Conservation (phyloP, 1,140 invertebrate species). For the Leptoteleia sp. region DNA sequence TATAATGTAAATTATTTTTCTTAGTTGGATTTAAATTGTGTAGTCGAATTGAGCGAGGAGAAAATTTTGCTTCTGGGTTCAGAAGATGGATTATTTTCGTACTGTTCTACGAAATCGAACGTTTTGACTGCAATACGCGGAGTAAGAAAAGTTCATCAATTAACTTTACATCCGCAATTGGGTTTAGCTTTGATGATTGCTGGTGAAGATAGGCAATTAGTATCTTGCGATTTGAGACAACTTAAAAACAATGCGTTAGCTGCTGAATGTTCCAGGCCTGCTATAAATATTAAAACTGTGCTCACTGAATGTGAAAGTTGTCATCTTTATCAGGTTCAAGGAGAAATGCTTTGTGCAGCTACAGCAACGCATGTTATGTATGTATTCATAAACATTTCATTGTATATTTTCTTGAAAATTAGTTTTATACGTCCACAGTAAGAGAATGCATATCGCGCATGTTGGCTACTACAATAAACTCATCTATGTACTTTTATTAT, state of each 20-base stretch:
- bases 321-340: slow-evolving; percentile 83
- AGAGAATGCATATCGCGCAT: too few relatives aligned
- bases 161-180: slow-evolving; percentile 83
- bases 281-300: slow-evolving; percentile 83
- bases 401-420: too few relatives aligned
- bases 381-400: slow-evolving; percentile 70
- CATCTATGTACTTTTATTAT: too few relatives aligned
- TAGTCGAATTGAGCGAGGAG: slow-evolving; percentile 72
- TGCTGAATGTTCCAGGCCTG: slow-evolving; percentile 83
- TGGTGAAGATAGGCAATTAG: slow-evolving; percentile 84
- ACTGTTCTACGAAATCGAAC: slow-evolving; percentile 68
- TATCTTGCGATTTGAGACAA: slow-evolving; percentile 84
- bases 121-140: slow-evolving; percentile 82
- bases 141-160: slow-evolving; percentile 84
- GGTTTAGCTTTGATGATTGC: slow-evolving; percentile 86
- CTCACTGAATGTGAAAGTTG: slow-evolving; percentile 83
- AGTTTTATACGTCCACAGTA: too few relatives aligned
- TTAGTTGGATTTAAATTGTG: slow-evolving; percentile 78
- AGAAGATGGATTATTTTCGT: slow-evolving; percentile 79
- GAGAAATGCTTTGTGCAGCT: slow-evolving; percentile 84
- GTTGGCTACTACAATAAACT: too few relatives aligned
- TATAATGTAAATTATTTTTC: slow-evolving; percentile 5
- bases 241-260: slow-evolving; percentile 84
- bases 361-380: slow-evolving; percentile 85
- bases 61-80: slow-evolving; percentile 75